Conservation (phyloP, 2,888 invertebrate genomes). For the Conistra vaccinii region DNA sequence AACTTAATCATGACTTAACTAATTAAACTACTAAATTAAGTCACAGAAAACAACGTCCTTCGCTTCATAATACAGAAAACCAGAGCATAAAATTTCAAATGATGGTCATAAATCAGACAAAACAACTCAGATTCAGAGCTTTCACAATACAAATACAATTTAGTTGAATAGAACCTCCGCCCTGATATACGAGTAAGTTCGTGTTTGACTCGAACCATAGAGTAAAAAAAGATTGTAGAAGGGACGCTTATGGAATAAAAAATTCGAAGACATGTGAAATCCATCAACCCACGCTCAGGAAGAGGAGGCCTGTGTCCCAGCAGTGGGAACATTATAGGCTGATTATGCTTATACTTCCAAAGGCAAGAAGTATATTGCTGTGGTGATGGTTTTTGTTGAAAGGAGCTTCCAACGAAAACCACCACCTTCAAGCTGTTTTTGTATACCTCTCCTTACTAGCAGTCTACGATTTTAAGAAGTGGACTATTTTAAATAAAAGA, state of each 20-base stretch:
- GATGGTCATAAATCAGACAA: constrained; percentile 56
- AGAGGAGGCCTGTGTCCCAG: no score
- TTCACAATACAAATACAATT: constrained; percentile 58
- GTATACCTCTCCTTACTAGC: no score
- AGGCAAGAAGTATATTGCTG: no score
- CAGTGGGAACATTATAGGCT: no score
- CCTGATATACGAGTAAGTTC: constrained; percentile 52
- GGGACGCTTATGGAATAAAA: neutral
- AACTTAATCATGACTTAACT: neutral
- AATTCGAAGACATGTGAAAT: no score
- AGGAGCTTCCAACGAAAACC: no score
- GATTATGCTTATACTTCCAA: no score
- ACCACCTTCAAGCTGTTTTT: no score
- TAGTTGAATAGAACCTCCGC: constrained; percentile 52
- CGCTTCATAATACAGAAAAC: constrained; percentile 33
- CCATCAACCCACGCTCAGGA: no score
- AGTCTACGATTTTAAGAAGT: no score
- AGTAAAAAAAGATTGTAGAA: constrained; percentile 13
- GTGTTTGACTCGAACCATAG: constrained; percentile 50
- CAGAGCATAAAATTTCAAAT: constrained; percentile 42
- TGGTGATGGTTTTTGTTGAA: no score
- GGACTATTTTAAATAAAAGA: no score
- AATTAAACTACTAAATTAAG: constrained; percentile 24
- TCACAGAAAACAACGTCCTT: constrained; percentile 19
- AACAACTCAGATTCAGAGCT: constrained; percentile 44